Evolutionary conservation across 1,140 invertebrate genomes (phyloP), one percentile per base, ranked within the genome.

Genomic region (Aphidius ervi): DNA sequence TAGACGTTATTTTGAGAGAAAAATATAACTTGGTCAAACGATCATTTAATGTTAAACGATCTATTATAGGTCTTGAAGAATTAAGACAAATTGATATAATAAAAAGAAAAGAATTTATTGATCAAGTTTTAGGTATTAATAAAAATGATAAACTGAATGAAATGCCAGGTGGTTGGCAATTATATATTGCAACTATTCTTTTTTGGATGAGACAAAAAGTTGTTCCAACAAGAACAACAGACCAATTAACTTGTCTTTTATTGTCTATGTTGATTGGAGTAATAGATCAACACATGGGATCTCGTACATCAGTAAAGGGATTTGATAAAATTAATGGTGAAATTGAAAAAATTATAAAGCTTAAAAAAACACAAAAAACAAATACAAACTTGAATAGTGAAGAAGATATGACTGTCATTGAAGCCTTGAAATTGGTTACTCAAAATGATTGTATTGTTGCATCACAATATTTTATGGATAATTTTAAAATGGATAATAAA

Each of bases 131-230:
- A 52, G 74, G 70, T 65, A 70, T 81, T 58, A 72, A 64, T 58
- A 56, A 63, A 41, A 74, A 58, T 63, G 78, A 60, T 50, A 54
- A 74, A 61, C 59, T 86, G 57, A 62, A 82, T 4, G 53, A 74
- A 10, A 70, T 91, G 49, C 85, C 87, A 8, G 42, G 71, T 39
- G 79, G 85, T 61, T 84, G 88, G 74, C 81, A 84, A 68, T 67
- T 93, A 7, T 85, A 86, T 63, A 75, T 88, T 53, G 73, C 85
- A 46, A 75, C 82, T 10, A 74, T 89, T 2, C 76, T 88, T 7
- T 92, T 85, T 78, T 92, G 89, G 88, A 72, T 82, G 47, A 78
- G 73, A 69, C 82, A 83, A 72, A 77, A 76, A 50, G 67, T 77
- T 64, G 67, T 78, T 62, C 71, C 65, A 6, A 52, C 48, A 43